phyloP scores from a whole-genome alignment of 2,888 invertebrate species.

The Drosophila infuscata region DNA sequence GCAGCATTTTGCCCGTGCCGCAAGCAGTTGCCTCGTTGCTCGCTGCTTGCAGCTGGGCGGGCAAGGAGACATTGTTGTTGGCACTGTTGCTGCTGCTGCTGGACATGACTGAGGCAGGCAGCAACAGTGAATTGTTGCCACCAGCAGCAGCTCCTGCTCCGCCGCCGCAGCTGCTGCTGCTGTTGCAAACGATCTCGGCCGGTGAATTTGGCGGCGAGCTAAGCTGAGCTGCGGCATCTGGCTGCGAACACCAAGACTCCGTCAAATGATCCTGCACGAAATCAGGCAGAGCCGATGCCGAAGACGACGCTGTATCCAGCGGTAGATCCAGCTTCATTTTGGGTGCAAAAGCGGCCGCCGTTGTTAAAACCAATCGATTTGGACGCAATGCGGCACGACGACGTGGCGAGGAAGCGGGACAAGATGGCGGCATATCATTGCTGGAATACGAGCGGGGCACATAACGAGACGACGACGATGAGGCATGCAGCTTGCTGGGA shows the following conservation, averaged over 20 bases:
- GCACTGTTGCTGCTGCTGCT: slow-evolving; percentile 34
- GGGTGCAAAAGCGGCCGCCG: slow-evolving; percentile 34
- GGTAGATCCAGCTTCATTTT: slow-evolving; percentile 82
- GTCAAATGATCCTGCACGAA: slow-evolving; percentile 96
- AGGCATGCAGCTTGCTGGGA: slow-evolving; percentile 56
- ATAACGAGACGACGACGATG: slow-evolving; percentile 61
- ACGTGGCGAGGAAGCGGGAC: slow-evolving; percentile 62
- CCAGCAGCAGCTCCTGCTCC: slow-evolving; percentile 37
- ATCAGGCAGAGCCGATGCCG: slow-evolving; percentile 88
- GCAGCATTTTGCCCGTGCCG: slow-evolving; percentile 85
- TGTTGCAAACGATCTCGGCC: slow-evolving; percentile 55
- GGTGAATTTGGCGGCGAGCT: slow-evolving; percentile 83
- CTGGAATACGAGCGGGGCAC: slow-evolving; percentile 85
- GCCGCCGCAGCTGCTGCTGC: slow-evolving; percentile 13
- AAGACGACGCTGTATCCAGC: slow-evolving; percentile 57
- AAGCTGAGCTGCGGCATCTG: slow-evolving; percentile 78
- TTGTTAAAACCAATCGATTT: slow-evolving; percentile 72
- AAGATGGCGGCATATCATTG: slow-evolving; percentile 82
- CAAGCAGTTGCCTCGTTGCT: slow-evolving; percentile 35
- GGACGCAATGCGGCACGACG: slow-evolving; percentile 65
- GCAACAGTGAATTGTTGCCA: slow-evolving; percentile 16
- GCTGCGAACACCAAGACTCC: slow-evolving; percentile 86
- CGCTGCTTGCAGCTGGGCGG: slow-evolving; percentile 28
- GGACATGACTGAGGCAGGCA: slow-evolving; percentile 54
- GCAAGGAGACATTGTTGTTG: slow-evolving; percentile 11